A percentile compares a stretch with the other conserved stretches of the same genome.
Evolutionary conservation across 2,797 vertebrate species (phyloP).

Genomic region (Anisognathus igniventris): DNA sequence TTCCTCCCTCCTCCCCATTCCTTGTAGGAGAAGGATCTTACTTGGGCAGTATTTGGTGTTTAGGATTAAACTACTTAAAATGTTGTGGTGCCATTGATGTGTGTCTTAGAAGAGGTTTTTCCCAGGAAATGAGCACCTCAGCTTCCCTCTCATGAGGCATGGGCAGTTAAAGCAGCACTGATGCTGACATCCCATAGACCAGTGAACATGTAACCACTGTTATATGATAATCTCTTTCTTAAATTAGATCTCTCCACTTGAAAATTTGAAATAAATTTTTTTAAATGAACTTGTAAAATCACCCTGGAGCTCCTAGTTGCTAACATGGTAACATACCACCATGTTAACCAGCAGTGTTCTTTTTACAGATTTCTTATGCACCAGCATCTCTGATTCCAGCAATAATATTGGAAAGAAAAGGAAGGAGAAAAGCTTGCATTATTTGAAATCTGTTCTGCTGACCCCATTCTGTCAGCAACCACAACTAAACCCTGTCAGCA

Average conservation of each 20-base stretch:
- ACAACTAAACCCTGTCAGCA: background rate
- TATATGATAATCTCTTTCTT: background rate
- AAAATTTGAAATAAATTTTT: background rate
- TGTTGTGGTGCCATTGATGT: background rate
- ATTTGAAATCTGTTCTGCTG: background rate
- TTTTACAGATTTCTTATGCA: background rate
- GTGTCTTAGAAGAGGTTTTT: background rate
- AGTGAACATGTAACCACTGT: fast-evolving
- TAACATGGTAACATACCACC: background rate
- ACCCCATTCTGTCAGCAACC: constrained; percentile 38
- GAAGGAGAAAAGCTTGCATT: background rate
- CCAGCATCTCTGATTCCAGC: background rate
- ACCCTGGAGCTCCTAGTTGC: background rate
- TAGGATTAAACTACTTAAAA: background rate
- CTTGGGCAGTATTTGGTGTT: background rate
- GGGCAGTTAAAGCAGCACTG: background rate
- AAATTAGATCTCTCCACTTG: background rate
- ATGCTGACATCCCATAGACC: background rate
- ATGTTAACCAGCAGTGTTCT: background rate
- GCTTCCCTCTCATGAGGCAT: background rate
- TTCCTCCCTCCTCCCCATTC: background rate
- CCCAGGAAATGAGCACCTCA: background rate
- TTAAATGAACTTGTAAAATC: background rate
- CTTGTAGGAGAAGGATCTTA: background rate
- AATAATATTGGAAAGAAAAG: background rate